A percentile compares a stretch with the other conserved stretches of the same genome.
Evolutionary conservation across 2,888 invertebrate species (phyloP).

Genomic region (Tenthredo distinguenda): DNA sequence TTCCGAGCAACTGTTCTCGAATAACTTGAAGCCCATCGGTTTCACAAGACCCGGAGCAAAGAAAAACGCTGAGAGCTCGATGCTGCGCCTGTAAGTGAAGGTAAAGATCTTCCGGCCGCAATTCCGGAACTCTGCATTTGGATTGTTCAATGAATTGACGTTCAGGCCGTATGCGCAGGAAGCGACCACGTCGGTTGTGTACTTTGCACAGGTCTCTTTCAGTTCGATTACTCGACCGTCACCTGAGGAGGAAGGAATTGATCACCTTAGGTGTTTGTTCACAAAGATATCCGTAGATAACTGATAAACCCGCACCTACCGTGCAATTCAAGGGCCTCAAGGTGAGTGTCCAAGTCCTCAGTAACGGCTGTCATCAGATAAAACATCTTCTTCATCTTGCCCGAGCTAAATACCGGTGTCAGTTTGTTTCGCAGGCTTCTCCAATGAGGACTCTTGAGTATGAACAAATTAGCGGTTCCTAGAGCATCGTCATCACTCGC

Average conservation of each 20-base stretch:
- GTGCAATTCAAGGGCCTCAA: slow-evolving; percentile 60
- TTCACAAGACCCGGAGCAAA: slow-evolving; percentile 76
- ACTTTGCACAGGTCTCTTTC: slow-evolving; percentile 70
- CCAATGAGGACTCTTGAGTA: slow-evolving; percentile 78
- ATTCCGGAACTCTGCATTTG: slow-evolving; percentile 77
- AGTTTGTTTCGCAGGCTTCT: slow-evolving; percentile 76
- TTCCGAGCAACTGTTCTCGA: slow-evolving; percentile 69
- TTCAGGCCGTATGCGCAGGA: slow-evolving; percentile 79
- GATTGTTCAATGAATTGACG: slow-evolving; percentile 77
- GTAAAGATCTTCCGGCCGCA: slow-evolving; percentile 76
- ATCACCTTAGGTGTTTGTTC: neutral
- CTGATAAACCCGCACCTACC: slow-evolving; percentile 58
- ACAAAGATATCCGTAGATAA: neutral
- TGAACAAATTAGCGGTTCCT: slow-evolving; percentile 77
- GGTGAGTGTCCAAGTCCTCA: slow-evolving; percentile 61
- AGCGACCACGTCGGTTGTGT: slow-evolving; percentile 78
- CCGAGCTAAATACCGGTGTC: slow-evolving; percentile 78
- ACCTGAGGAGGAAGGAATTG: slow-evolving; percentile 54
- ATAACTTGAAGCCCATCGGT: slow-evolving; percentile 73
- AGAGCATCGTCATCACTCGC: slow-evolving; percentile 74
- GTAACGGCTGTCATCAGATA: slow-evolving; percentile 65
- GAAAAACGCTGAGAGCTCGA: slow-evolving; percentile 76
- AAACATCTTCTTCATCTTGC: slow-evolving; percentile 71
- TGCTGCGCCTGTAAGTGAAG: slow-evolving; percentile 70
- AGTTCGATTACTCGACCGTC: slow-evolving; percentile 64